A percentile compares a stretch with the other conserved stretches of the same genome.
Conservation (phyloP, 2,797 vertebrate genomes). For the Cephalopachus bancanus region DNA sequence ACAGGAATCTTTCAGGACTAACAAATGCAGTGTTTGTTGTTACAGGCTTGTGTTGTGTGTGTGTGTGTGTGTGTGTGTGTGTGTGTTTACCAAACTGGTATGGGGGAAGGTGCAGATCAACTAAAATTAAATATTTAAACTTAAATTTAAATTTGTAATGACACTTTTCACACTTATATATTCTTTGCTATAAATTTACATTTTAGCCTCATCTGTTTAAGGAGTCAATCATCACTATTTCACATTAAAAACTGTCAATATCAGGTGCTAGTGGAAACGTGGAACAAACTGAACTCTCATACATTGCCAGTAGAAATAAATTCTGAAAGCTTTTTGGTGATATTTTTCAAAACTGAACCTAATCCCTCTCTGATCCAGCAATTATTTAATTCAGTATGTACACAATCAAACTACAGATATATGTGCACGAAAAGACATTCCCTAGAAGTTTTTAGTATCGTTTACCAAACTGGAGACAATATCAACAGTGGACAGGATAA, state of each 20-base stretch:
- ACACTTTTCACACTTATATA: background rate
- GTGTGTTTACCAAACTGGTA: background rate
- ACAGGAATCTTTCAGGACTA: background rate
- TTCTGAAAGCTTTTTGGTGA: background rate
- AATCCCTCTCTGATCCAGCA: background rate
- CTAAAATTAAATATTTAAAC: slow-evolving; percentile 20
- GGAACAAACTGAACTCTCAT: slow-evolving; percentile 5
- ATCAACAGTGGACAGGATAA: background rate
- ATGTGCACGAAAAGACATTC: background rate
- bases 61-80: background rate
- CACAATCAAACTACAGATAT: background rate
- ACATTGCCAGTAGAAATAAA: background rate
- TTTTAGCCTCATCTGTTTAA: background rate
- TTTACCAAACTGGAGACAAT: background rate
- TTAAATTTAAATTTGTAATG: background rate
- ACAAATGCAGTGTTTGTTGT: background rate
- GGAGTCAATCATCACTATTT: background rate
- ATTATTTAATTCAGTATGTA: background rate
- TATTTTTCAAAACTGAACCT: background rate
- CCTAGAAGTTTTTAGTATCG: background rate
- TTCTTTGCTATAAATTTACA: background rate
- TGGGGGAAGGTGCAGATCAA: background rate
- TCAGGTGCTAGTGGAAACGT: background rate
- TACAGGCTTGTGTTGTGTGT: background rate
- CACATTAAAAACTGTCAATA: background rate